Percentiles rank a stretch among this genome's conserved stretches.
phyloP scores from a whole-genome alignment of 2,113 vertebrate genomes.

The Dasypus novemcinctus region DNA sequence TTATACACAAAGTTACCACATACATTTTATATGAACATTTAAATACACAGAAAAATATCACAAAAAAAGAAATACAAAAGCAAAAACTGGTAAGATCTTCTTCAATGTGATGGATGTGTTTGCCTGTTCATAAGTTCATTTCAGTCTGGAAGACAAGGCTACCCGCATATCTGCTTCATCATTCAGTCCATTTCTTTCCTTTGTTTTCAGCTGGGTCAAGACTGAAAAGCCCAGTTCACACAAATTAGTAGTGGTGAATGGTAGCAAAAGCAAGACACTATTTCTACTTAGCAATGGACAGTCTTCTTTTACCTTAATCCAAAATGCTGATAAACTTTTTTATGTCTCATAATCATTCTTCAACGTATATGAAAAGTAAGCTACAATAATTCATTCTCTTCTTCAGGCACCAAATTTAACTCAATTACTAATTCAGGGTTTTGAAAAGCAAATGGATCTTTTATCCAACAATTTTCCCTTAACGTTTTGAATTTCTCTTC shows the following conservation, averaged over 20 bases:
- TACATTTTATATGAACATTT: conserved; percentile 1
- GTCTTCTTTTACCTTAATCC: conserved; percentile 40
- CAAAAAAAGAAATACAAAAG: not conserved
- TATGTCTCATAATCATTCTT: conserved; percentile 30
- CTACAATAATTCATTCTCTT: conserved; percentile 39
- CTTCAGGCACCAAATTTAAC: conserved; percentile 10
- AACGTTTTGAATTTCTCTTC: conserved; percentile 48
- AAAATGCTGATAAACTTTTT: conserved; percentile 5
- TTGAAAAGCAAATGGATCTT: conserved; percentile 51
- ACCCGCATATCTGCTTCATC: not conserved
- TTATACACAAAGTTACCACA: not conserved
- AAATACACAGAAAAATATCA: conserved; percentile 2
- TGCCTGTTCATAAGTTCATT: not conserved
- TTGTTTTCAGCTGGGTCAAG: conserved; percentile 18
- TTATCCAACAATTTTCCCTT: conserved; percentile 37
- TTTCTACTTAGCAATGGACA: conserved; percentile 21
- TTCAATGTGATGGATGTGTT: not conserved
- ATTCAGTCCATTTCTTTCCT: not conserved
- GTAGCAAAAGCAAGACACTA: not conserved
- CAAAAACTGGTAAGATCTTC: not conserved
- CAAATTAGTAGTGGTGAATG: not conserved
- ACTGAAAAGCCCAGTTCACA: conserved; percentile 6
- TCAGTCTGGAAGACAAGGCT: not conserved
- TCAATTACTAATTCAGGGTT: not conserved
- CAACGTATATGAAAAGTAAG: conserved; percentile 15